These are phyloP conservation scores for Halcyon smyrnensis DNA, from an alignment of 2,797 vertebrate species.

Conservation along the genomic window DNA sequence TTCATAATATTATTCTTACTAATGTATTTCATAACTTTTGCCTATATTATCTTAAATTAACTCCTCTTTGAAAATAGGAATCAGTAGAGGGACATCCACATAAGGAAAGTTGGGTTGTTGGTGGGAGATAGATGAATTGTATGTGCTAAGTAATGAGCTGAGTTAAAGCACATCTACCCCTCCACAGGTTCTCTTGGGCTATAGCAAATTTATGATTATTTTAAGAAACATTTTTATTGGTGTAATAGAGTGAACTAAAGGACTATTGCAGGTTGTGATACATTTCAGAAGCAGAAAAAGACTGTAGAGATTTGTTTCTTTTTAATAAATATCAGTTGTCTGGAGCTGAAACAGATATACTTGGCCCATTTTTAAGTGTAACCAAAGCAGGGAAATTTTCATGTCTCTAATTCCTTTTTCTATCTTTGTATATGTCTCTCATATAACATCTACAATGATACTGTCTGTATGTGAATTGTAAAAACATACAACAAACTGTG, in stretches of 20 bases:
- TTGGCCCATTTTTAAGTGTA: background rate
- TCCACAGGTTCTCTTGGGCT: background rate
- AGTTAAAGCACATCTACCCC: background rate
- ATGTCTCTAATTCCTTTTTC: background rate
- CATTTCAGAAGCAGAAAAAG: background rate
- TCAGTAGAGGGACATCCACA: background rate
- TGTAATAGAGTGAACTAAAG: background rate
- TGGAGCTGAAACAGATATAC: background rate
- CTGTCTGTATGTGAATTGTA: background rate
- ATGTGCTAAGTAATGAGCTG: background rate
- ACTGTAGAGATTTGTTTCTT: background rate
- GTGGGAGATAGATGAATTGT: background rate
- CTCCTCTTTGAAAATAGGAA: background rate
- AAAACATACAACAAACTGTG: background rate
- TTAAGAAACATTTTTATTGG: background rate
- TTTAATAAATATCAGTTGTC: background rate
- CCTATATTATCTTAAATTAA: background rate
- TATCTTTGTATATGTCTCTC: background rate
- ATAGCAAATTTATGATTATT: background rate
- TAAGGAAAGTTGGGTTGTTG: rapidly evolving
- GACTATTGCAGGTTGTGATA: background rate
- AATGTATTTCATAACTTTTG: background rate
- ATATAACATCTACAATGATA: background rate
- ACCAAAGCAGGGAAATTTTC: background rate
- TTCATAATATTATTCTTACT: background rate